A percentile compares a stretch with the other conserved stretches of the same genome.
Conservation (phyloP, 2,113 vertebrate species). For the Podiceps cristatus region DNA sequence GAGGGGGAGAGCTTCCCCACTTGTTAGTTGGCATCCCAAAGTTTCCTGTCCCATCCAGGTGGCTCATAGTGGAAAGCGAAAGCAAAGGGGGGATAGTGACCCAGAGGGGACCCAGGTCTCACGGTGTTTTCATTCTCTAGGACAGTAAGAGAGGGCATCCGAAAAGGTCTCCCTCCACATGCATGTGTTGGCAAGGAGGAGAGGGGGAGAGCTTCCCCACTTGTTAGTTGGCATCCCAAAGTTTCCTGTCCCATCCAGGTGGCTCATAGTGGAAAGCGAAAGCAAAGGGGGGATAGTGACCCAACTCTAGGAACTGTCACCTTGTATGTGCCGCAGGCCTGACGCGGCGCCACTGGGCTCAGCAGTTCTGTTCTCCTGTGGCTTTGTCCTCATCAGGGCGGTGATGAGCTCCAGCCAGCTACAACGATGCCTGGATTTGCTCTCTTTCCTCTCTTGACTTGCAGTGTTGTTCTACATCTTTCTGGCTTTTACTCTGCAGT, state of each 20-base stretch:
- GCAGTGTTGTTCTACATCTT: not conserved
- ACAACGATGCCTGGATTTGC: not conserved
- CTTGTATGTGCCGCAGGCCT: not conserved
- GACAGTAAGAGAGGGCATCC: not conserved
- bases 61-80: not conserved
- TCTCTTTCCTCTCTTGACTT: not conserved
- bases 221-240: not conserved
- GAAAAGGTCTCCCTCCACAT: accelerated
- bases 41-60: accelerated
- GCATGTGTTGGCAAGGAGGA: not conserved
- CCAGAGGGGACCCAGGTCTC: too few relatives aligned
- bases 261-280: not conserved
- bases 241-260: accelerated
- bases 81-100: not conserved
- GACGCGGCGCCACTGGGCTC: not conserved
- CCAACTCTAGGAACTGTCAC: not conserved
- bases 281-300: not conserved
- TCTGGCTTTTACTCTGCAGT: not conserved
- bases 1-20: not conserved
- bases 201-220: not conserved
- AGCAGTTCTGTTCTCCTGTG: not conserved
- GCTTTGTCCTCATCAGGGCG: not conserved
- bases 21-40: not conserved
- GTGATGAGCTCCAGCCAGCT: not conserved
- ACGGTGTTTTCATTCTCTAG: not conserved